These are phyloP conservation scores for Uria lomvia DNA, from an alignment of 2,113 vertebrate species.

Conservation along the genomic window DNA sequence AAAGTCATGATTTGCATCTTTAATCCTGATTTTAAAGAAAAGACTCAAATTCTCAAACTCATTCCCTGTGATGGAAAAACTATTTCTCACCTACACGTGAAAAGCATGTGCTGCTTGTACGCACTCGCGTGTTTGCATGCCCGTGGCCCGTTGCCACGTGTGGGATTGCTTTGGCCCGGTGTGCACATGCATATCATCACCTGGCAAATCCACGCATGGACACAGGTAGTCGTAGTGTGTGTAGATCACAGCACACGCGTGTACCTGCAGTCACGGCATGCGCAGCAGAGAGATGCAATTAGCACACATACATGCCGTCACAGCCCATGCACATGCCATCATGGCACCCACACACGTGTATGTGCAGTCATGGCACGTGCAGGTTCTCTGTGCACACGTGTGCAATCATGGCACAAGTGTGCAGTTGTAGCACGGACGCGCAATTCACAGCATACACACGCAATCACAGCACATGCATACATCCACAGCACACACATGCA, in stretches of 20 bases:
- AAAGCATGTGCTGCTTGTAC: background rate
- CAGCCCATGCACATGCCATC: background rate
- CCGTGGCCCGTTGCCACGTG: rapidly evolving
- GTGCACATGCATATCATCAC: rapidly evolving
- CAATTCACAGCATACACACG: rapidly evolving
- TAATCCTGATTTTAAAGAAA: background rate
- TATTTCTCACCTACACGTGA: background rate
- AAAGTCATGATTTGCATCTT: background rate
- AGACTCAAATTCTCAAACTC: background rate
- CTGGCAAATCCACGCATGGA: rapidly evolving
- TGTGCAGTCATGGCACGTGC: too few species aligned
- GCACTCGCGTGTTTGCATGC: rapidly evolving
- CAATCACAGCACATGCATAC: rapidly evolving
- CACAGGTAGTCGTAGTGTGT: rapidly evolving
- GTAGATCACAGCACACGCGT: rapidly evolving
- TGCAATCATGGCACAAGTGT: rapidly evolving
- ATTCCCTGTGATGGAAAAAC: background rate
- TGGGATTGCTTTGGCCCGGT: rapidly evolving
- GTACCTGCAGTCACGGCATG: background rate
- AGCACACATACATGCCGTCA: background rate
- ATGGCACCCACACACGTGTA: background rate
- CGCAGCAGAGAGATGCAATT: background rate
- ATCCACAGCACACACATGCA: too few species aligned
- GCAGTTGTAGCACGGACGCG: rapidly evolving
- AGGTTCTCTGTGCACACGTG: rapidly evolving